Percentiles rank a stretch among this genome's conserved stretches.
These are phyloP conservation scores for Gobionotothen gibberifrons DNA, from an alignment of 2,797 vertebrate species.

Conservation along the genomic window DNA sequence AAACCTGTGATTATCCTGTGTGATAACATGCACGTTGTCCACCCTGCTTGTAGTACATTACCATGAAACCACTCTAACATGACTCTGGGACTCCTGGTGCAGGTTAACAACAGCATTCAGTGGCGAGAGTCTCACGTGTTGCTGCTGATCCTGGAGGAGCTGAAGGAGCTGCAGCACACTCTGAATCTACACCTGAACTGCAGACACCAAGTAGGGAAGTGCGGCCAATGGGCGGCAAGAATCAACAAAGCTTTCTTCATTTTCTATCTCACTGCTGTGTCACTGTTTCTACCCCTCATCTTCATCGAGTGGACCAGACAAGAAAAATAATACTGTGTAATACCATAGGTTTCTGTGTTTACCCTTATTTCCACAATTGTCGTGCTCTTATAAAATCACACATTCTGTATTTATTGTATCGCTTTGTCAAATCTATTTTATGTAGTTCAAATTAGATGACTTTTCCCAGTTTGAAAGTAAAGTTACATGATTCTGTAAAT, in stretches of 20 bases:
- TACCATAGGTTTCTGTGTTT: neutral
- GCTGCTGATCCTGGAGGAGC: conserved; percentile 69
- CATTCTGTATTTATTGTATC: neutral
- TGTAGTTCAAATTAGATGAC: neutral
- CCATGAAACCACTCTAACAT: neutral
- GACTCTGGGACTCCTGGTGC: conserved; percentile 17
- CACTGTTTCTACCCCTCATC: conserved; percentile 67
- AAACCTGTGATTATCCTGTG: neutral
- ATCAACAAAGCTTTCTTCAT: conserved; percentile 72
- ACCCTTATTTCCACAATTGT: neutral
- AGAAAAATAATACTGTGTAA: neutral
- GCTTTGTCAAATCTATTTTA: neutral
- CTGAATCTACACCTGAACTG: conserved; percentile 20
- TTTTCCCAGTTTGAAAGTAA: neutral
- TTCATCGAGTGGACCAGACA: conserved; percentile 64
- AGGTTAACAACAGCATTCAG: conserved; percentile 43
- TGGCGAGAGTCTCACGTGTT: conserved; percentile 47
- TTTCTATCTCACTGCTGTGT: conserved; percentile 62
- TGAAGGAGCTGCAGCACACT: conserved; percentile 60
- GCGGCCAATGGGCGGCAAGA: conserved; percentile 48
- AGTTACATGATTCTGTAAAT: neutral
- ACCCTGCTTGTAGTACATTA: neutral
- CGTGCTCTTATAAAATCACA: neutral
- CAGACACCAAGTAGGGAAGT: conserved; percentile 13
- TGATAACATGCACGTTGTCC: neutral